Conservation (phyloP, 2,113 vertebrate genomes). For the Mustelus asterias region DNA sequence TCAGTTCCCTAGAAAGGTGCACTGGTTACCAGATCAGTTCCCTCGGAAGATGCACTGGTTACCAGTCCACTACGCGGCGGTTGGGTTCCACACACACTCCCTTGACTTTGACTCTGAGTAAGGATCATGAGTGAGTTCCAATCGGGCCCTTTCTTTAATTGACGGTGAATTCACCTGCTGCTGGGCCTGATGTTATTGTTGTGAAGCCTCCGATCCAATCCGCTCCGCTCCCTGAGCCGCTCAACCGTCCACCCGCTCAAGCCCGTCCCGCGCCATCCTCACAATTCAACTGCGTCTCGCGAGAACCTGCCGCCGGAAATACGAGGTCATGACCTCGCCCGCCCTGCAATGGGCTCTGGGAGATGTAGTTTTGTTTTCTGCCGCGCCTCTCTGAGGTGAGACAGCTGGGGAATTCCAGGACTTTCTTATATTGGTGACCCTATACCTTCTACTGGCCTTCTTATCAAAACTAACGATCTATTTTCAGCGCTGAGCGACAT, state of each 20-base stretch:
- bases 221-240: too few species aligned
- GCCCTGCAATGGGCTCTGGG: neutral
- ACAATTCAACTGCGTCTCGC: neutral
- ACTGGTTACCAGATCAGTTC: too few species aligned
- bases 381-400: too few species aligned
- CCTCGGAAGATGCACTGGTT: too few species aligned
- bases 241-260: too few species aligned
- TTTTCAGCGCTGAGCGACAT: neutral
- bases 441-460: neutral
- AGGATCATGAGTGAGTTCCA: neutral
- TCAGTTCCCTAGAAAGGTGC: too few species aligned
- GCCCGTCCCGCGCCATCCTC: neutral
- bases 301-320: neutral
- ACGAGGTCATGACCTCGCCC: too few species aligned
- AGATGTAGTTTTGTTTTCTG: neutral
- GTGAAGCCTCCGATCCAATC: neutral
- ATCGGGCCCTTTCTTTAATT: neutral
- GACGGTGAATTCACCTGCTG: neutral
- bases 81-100: neutral
- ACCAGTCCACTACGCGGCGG: neutral
- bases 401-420: neutral
- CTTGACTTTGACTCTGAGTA: neutral
- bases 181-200: neutral
- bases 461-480: neutral
- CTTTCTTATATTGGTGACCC: neutral